Evolutionary conservation across 1,140 invertebrate genomes (phyloP).

Genomic region (Atta cephalotes): DNA sequence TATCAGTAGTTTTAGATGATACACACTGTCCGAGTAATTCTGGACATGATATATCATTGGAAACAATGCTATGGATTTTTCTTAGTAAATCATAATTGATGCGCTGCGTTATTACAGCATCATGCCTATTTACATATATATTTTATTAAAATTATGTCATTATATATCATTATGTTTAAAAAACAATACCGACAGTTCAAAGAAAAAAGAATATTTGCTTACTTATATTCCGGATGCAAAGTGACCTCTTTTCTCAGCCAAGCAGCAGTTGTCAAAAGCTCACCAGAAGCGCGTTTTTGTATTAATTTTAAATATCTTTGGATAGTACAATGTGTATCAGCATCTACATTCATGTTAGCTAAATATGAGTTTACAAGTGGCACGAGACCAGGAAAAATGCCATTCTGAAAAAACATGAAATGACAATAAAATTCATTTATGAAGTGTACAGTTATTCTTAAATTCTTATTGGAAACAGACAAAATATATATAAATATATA

Average conservation of each 20-base stretch:
- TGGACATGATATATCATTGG: slow-evolving; percentile 90
- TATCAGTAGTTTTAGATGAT: slow-evolving; percentile 92
- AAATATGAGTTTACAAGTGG: slow-evolving; percentile 97
- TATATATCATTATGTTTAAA: neutral
- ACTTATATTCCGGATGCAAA: slow-evolving; percentile 96
- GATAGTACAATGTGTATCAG: slow-evolving; percentile 98
- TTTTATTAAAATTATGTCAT: slow-evolving; percentile 52
- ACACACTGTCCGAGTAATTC: slow-evolving; percentile 91
- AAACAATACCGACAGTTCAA: neutral
- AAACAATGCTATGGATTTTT: slow-evolving; percentile 91
- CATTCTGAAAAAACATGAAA: slow-evolving; percentile 87
- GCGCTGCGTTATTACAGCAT: slow-evolving; percentile 95
- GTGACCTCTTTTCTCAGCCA: slow-evolving; percentile 97
- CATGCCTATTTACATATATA: slow-evolving; percentile 87
- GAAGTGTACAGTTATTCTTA: neutral
- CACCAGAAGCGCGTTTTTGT: slow-evolving; percentile 94
- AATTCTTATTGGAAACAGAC: neutral
- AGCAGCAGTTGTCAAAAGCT: slow-evolving; percentile 94
- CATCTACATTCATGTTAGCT: slow-evolving; percentile 97
- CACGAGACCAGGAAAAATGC: slow-evolving; percentile 97
- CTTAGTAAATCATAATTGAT: slow-evolving; percentile 98
- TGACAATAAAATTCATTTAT: neutral
- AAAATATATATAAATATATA: neutral
- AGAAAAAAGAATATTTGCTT: slow-evolving; percentile 77
- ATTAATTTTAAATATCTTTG: slow-evolving; percentile 99